Evolutionary conservation across 2,797 vertebrate genomes (phyloP), one percentile per base, ranked within the genome.

Genomic region (Babyrousa celebensis): DNA sequence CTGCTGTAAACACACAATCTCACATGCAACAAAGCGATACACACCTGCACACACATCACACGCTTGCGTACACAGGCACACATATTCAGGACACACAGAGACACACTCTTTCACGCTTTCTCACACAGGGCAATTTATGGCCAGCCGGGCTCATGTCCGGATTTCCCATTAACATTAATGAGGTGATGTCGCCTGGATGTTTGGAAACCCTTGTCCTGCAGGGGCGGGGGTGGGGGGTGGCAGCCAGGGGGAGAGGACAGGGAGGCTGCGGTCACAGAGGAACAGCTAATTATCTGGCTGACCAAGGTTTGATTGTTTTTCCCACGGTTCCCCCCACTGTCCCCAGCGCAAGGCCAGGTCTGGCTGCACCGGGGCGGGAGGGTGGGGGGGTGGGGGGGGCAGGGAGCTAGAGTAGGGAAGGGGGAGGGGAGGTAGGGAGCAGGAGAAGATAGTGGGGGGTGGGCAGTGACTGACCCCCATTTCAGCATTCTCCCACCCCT

Each of bases 101-200:
- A 16, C 62, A 58, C 8, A 71, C 60, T 43, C 54, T 63, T 72
- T 77, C 71, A 77, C 79, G 29, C 91, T 95, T 23, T 5, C 94
- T 97, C 96, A 96, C 96, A 74, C 95, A 83, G 97, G 97, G 97
- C 97, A 98, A 97, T 98, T 98, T 98, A 98, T 94, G 98, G 94
- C 96, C 96, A 72, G 97, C 96, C 97, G 96, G 97, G 93, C 94
- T 88, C 96, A 95, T 36, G 98, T 98, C 98, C 97, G 95, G 97
- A 82, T 94, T 97, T 96, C 97, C 97, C 98, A 98, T 98, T 98
- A 98, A 98, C 98, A 98, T 98, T 98, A 98, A 98, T 98, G 98
- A 98, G 98, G 97, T 98, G 97, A 98, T 83, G 97, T 98, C 96
- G 97, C 97, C 20, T 0, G 96, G 97, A 97, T 96, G 95, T 97